Evolutionary conservation across 1,140 invertebrate species (phyloP), one percentile per base, ranked within the genome.

Genomic region (Teleopsis dalmanni): DNA sequence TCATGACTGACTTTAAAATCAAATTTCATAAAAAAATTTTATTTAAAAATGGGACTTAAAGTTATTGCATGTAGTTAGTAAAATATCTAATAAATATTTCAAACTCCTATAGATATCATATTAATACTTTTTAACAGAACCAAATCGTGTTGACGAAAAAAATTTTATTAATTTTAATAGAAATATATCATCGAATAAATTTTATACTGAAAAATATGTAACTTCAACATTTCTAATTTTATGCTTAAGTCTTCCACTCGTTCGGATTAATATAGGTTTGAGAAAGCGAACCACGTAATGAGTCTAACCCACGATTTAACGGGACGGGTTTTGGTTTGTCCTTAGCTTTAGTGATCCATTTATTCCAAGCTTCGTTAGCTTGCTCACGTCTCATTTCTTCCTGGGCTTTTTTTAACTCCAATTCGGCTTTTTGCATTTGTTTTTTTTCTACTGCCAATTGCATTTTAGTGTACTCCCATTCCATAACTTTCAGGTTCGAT

Each of bases 271-370:
- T 41, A 29, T 38, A 57, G 21, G 55, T 52, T 18, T 52, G 35
- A 8, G 55, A 55, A 18, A 54, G 43, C n/a, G 55, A 51, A 3
- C 55, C 55, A n/a, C 50, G 45, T 13, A 57, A 44, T 18, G 50
- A 48, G 5, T 45, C 31, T 13, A 57, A 33, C 2, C 56, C 56
- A 26, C 44, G 31, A 48, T 55, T 55, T 3, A 57, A 29, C 9
- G 53, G 56, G 13, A 57, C 56, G 5, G 56, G 56, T 42, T 53
- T 55, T 16, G 56, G 50, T 47, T 55, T 54, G 9, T 47, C 34
- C 4, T 45, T 34, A 4, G 48, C 50, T 19, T 35, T 29, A 8
- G 51, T 34, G 11, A 51, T 10, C 56, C 56, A 57, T 40, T 53
- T 51, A 6, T 55, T 33, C 50, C 50, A 57, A 14, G 47, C 47